These are phyloP conservation scores for Anser brachyrhynchus DNA, from an alignment of 2,113 vertebrate genomes.

Conservation along the genomic window DNA sequence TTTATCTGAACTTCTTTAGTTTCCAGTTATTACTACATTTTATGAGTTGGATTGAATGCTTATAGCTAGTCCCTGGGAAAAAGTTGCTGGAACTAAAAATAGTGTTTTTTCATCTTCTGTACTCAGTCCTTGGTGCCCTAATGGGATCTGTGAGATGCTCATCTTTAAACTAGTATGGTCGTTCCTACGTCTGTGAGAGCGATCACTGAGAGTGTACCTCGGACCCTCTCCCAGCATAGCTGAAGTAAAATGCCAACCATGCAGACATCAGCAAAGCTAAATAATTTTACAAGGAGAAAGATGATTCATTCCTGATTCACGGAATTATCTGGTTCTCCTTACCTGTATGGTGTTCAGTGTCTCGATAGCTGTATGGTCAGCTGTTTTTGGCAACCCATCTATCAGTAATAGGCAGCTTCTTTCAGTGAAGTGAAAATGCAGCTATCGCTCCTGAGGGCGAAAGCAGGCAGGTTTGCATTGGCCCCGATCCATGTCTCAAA, in stretches of 20 bases:
- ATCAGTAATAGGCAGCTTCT: neutral
- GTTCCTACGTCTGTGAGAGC: neutral
- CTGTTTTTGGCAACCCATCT: constrained; percentile 35
- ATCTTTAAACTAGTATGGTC: neutral
- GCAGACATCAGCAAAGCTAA: neutral
- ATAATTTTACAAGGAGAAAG: neutral
- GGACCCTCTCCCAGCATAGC: neutral
- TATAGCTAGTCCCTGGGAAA: neutral
- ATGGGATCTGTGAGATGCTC: neutral
- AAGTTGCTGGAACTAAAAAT: neutral
- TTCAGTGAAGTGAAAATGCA: constrained; percentile 43
- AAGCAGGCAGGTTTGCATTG: constrained; percentile 63
- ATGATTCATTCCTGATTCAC: neutral
- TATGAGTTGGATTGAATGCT: neutral
- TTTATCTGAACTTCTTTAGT: neutral
- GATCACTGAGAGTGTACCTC: neutral
- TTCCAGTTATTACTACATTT: neutral
- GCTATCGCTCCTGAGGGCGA: constrained; percentile 42
- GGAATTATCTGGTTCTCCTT: constrained; percentile 9
- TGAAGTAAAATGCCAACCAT: neutral
- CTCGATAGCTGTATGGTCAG: neutral
- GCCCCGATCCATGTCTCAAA: neutral
- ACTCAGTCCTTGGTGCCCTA: neutral
- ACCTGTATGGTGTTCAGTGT: neutral
- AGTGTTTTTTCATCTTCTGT: neutral